Evolutionary conservation across 2,888 invertebrate species (phyloP).

Genomic region (Aromia moschata): DNA sequence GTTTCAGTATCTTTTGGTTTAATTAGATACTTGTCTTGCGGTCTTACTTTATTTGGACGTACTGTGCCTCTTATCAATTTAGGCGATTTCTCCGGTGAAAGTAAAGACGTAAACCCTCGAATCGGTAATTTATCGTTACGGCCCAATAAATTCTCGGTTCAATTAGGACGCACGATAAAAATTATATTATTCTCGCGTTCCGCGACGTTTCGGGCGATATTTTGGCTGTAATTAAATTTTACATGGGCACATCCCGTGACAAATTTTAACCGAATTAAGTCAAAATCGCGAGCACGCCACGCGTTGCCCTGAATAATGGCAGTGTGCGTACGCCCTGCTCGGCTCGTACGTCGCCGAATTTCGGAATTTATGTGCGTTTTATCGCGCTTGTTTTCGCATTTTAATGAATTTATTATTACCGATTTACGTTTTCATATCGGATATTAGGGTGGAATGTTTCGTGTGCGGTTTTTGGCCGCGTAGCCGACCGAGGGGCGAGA

Average conservation of each 20-base stretch:
- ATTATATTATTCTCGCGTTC: conserved; percentile 15
- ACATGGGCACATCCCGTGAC: background rate
- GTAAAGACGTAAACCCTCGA: conserved; percentile 26
- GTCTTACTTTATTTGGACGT: too few relatives aligned
- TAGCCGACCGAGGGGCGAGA: too few relatives aligned
- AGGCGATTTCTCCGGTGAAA: conserved; percentile 21
- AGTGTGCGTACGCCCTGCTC: background rate
- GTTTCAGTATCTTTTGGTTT: too few relatives aligned
- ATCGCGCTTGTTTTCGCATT: background rate
- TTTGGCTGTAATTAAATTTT: conserved; percentile 7
- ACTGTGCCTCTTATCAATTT: conserved; percentile 26
- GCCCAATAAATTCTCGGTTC: conserved; percentile 26
- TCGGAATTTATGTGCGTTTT: background rate
- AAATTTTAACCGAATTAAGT: conserved; percentile 10
- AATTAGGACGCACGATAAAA: conserved; percentile 29
- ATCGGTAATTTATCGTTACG: conserved; percentile 21
- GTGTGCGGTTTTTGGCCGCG: too few relatives aligned
- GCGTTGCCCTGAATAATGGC: background rate
- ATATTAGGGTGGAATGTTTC: background rate
- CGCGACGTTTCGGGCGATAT: background rate
- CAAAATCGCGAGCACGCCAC: background rate
- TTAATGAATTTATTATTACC: background rate
- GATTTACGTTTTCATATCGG: background rate
- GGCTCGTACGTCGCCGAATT: background rate
- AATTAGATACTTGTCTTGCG: too few relatives aligned